Evolutionary conservation across 2,888 invertebrate genomes (phyloP).

Genomic region (Bimastos eiseni): DNA sequence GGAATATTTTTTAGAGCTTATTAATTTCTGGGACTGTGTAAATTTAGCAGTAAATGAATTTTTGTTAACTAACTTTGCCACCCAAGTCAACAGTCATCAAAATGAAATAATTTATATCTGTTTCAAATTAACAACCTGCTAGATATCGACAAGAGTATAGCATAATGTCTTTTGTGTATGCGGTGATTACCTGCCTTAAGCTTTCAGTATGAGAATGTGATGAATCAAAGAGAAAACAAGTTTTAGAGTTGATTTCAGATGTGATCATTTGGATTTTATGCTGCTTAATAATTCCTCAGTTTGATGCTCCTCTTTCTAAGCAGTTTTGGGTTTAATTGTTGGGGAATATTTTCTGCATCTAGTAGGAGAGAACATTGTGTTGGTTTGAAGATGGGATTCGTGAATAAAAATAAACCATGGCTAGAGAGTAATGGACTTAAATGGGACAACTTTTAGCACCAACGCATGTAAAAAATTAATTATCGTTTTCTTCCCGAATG

Average conservation of each 20-base stretch:
- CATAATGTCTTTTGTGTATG: too few relatives aligned
- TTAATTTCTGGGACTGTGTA: too few relatives aligned
- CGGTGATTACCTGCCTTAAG: too few relatives aligned
- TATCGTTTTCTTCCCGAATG: background rate
- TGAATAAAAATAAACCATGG: background rate
- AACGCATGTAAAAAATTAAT: background rate
- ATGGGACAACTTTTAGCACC: background rate
- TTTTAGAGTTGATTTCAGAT: background rate
- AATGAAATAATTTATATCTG: too few relatives aligned
- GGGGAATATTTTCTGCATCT: background rate
- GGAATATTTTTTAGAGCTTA: too few relatives aligned
- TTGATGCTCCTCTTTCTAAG: background rate
- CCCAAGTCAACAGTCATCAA: too few relatives aligned
- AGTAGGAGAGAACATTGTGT: background rate
- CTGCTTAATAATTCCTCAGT: background rate
- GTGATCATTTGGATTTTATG: background rate
- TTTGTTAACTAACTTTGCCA: too few relatives aligned
- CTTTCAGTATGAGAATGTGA: background rate
- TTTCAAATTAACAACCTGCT: too few relatives aligned
- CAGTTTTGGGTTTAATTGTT: background rate
- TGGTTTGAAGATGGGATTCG: background rate
- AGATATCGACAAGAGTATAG: too few relatives aligned
- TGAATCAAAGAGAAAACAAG: background rate
- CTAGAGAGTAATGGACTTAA: background rate
- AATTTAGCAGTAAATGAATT: too few relatives aligned